Conservation (phyloP, 2,113 vertebrate genomes). For the Tamias sibiricus region DNA sequence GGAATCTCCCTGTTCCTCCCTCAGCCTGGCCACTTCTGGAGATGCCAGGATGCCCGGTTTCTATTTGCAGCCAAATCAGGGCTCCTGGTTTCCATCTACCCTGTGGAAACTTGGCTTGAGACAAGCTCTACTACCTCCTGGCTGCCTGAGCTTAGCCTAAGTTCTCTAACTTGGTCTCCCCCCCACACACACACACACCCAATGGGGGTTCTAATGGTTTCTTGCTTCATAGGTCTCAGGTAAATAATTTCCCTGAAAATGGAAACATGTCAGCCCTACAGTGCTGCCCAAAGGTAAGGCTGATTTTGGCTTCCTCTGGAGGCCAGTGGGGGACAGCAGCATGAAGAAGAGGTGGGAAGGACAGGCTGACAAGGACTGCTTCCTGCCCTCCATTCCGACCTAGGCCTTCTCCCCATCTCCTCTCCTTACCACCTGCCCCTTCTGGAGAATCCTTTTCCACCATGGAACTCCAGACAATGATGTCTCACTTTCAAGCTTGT, state of each 20-base stretch:
- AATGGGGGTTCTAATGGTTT: not conserved
- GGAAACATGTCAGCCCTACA: not conserved
- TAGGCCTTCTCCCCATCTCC: not conserved
- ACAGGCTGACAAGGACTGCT: not conserved
- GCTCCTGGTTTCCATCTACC: not conserved
- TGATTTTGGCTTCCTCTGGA: not conserved
- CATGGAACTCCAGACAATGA: conserved; percentile 10
- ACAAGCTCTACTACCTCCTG: not conserved
- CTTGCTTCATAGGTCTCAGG: not conserved
- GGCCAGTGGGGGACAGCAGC: not conserved
- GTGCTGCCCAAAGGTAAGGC: not conserved
- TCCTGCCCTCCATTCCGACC: not conserved
- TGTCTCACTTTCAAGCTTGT: conserved; percentile 28
- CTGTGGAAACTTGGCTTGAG: not conserved
- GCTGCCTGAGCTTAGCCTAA: conserved; percentile 54
- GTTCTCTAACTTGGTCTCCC: not conserved
- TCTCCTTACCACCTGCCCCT: not conserved
- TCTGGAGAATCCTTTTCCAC: not conserved
- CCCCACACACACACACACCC: too few relatives aligned
- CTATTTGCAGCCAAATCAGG: not conserved
- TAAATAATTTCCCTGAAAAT: not conserved
- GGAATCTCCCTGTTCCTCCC: not conserved
- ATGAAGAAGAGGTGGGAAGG: not conserved
- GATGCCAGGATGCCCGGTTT: not conserved
- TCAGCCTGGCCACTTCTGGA: not conserved